Evolutionary conservation across 2,888 invertebrate species (phyloP), one percentile per base, ranked within the genome.

Genomic region (Melolontha melolontha): DNA sequence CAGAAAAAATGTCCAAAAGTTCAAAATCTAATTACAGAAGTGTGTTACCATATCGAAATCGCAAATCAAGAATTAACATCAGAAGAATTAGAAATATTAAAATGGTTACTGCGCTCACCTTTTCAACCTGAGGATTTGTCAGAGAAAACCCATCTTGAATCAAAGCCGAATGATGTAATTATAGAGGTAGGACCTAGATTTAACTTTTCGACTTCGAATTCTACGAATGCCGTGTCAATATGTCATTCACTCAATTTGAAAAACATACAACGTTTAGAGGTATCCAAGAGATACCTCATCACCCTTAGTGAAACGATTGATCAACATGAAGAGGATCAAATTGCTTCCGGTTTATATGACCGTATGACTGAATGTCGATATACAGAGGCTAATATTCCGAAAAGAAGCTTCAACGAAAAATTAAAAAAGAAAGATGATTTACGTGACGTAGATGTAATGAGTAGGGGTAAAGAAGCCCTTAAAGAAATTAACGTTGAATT

Each of bases 211-310:
- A 98, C 98, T 42, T 92, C 98, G 0, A 95, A 95, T 81, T 97
- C 97, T 0, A 97, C 96, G 74, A 98, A 98, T 84, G 95, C 96
- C 29, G 94, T 98, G 0, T 96, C 97, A 63, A 97, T 98, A 75
- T 97, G 96, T 80, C 90, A 91, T 72, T 92, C 95, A 75, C 88
- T 96, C 50, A 93, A 94, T 1, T 83, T 97, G 39, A 83, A 84
- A 44, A 88, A 90, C 80, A 87, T 98, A 4, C 86, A 85, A 2
- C 88, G 98, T 64, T 85, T 98, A 63, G 98, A 98, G 84, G 87
- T 89, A 40, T 93, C 94, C 0, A 90, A 88, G 4, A 86, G 95
- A 74, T 97, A 96, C 82, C 85, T 91, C 17, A 85, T 94, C 66
- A 84, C 84, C 49, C 88, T 88, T 74, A 72, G 72, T 44, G 51